Conservation (phyloP, 2,113 vertebrate species). For the Fulica atra region DNA sequence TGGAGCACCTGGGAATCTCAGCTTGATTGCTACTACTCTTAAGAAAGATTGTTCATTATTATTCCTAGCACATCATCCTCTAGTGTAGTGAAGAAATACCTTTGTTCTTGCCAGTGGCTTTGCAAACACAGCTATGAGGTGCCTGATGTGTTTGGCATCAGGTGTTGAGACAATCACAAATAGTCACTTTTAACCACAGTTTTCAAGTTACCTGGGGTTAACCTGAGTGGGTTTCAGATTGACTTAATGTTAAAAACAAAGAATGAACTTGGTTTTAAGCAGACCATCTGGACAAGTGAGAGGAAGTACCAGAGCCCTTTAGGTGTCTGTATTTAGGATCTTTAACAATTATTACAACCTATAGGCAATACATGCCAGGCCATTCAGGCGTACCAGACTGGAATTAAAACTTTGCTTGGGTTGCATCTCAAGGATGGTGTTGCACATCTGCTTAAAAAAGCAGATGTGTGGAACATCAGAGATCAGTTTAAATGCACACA, state of each 20-base stretch:
- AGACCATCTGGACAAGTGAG: not conserved
- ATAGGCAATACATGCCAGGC: fast-evolving
- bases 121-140: not conserved
- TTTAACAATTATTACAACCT: not conserved
- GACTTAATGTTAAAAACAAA: not conserved
- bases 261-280: not conserved
- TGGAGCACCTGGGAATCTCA: not conserved
- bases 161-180: not conserved
- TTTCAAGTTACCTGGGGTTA: not conserved
- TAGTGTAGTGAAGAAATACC: not conserved
- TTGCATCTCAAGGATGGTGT: not conserved
- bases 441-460: not conserved
- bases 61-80: not conserved
- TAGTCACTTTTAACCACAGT: not conserved
- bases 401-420: not conserved
- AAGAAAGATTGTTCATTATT: not conserved
- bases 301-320: not conserved
- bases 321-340: not conserved
- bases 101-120: not conserved
- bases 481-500: not conserved
- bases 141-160: not conserved
- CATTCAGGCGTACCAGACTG: not conserved
- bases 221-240: not conserved
- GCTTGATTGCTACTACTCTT: not conserved
- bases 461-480: not conserved